phyloP scores from a whole-genome alignment of 2,797 vertebrate genomes.

The Chrysolophus pictus region DNA sequence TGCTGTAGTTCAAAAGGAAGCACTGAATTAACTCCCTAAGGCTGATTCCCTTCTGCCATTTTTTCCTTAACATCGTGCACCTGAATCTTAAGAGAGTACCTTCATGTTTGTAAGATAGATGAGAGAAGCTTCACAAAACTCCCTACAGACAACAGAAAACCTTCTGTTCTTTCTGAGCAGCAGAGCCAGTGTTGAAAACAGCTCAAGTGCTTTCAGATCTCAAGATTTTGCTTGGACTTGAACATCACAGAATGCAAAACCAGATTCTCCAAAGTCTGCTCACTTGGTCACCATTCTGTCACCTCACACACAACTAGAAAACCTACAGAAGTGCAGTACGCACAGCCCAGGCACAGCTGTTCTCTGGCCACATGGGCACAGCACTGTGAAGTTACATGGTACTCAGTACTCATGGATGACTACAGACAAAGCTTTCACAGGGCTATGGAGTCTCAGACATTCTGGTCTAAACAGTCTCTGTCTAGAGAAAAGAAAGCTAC shows the following conservation, averaged over 20 bases:
- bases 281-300: background rate
- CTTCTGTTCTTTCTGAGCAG: background rate
- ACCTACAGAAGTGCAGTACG: background rate
- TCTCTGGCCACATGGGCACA: background rate
- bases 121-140: background rate
- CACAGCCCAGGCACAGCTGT: background rate
- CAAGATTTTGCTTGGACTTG: background rate
- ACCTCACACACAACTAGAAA: background rate
- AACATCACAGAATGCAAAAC: background rate
- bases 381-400: background rate
- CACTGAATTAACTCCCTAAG: conserved; percentile 9
- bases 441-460: background rate
- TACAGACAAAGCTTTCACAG: background rate
- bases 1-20: background rate
- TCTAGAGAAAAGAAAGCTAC: background rate
- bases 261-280: background rate
- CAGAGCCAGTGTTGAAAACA: background rate
- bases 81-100: background rate
- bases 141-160: background rate
- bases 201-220: background rate
- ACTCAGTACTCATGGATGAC: background rate
- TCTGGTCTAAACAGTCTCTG: background rate
- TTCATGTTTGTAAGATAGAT: background rate
- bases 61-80: background rate
- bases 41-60: background rate